A percentile compares a stretch with the other conserved stretches of the same genome.
These are phyloP conservation scores for Copidosoma aretas DNA, from an alignment of 2,888 invertebrate species.

Conservation along the genomic window DNA sequence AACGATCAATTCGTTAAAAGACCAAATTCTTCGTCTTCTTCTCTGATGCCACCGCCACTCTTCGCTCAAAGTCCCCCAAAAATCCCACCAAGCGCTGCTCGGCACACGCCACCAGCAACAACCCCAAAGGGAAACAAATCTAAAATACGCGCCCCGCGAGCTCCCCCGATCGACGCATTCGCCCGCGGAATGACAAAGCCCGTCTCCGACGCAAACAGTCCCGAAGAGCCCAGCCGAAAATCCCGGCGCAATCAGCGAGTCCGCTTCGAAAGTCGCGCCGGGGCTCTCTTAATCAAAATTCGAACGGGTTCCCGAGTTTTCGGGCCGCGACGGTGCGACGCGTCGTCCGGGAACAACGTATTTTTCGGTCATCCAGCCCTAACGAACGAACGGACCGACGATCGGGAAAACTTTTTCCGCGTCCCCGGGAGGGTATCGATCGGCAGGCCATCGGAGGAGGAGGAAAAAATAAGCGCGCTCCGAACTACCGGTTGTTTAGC, in stretches of 20 bases:
- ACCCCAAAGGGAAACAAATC: too few species aligned
- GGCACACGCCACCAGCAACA: too few species aligned
- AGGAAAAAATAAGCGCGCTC: not conserved
- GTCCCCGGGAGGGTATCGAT: not conserved
- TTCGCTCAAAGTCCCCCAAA: too few species aligned
- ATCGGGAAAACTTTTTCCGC: not conserved
- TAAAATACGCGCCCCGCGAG: too few species aligned
- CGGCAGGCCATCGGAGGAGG: not conserved
- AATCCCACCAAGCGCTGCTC: too few species aligned
- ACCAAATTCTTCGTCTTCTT: too few species aligned
- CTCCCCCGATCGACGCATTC: too few species aligned
- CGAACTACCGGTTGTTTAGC: not conserved
- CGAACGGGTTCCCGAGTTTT: not conserved
- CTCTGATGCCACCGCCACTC: too few species aligned
- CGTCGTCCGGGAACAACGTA: not conserved
- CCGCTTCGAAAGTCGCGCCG: not conserved
- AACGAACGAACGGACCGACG: not conserved
- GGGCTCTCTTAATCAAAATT: not conserved
- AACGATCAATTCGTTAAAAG: too few species aligned
- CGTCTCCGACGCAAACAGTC: too few species aligned
- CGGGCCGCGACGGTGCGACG: not conserved
- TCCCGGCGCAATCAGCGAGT: not conserved
- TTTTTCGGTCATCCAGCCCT: not conserved
- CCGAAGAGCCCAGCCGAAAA: not conserved
- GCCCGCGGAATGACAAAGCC: too few species aligned